Conservation (phyloP, 2,888 invertebrate genomes). For the Seira sanloemensis region DNA sequence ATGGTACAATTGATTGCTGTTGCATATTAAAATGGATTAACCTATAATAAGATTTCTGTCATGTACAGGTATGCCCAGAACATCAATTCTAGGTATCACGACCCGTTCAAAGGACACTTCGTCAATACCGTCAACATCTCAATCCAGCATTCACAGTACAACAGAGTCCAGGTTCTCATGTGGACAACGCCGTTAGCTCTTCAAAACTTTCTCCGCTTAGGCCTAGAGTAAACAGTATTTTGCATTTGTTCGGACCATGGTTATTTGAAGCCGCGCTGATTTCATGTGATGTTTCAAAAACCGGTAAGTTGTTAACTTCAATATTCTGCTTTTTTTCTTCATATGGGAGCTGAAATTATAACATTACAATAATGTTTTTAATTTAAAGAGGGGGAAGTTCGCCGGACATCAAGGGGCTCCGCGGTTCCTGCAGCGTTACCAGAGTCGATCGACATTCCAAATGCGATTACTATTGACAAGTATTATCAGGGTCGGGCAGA, state of each 20-base stretch:
- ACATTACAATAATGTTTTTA: not conserved
- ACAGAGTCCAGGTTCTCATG: conserved; percentile 55
- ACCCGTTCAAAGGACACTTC: conserved; percentile 80
- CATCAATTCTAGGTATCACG: conserved; percentile 87
- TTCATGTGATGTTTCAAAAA: conserved; percentile 81
- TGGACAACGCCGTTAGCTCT: conserved; percentile 30
- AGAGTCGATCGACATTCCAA: conserved; percentile 82
- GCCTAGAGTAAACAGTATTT: conserved; percentile 95
- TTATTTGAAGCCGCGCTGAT: conserved; percentile 96
- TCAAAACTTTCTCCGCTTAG: conserved; percentile 75
- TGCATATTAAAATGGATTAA: no score
- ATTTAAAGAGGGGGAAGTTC: conserved; percentile 67
- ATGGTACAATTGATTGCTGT: no score
- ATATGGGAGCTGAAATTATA: not conserved
- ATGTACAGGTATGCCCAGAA: conserved; percentile 85
- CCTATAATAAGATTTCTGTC: no score
- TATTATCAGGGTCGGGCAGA: conserved; percentile 88
- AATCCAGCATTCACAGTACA: conserved; percentile 76
- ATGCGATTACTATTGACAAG: conserved; percentile 84
- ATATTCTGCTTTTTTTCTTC: conserved; percentile 21
- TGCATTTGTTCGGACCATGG: conserved; percentile 97
- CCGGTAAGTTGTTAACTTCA: no score
- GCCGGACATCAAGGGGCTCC: conserved; percentile 72
- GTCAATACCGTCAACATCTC: conserved; percentile 81
- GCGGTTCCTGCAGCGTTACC: conserved; percentile 81